phyloP scores from a whole-genome alignment of 2,888 invertebrate genomes.

The Julus scanicus region DNA sequence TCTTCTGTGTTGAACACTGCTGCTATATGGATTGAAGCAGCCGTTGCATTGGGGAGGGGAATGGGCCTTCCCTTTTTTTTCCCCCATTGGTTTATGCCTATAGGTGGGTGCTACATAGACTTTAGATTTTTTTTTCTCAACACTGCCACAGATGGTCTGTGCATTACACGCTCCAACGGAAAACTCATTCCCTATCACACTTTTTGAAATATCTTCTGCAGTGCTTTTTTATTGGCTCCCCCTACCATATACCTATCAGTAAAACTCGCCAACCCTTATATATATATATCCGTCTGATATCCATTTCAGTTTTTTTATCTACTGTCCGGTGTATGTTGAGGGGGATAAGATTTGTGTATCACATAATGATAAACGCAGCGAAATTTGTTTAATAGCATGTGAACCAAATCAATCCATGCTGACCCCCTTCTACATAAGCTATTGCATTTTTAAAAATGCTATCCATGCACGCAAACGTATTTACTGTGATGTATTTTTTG shows the following conservation, averaged over 20 bases:
- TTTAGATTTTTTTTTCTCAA: neutral
- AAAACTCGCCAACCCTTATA: neutral
- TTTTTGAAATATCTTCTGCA: slow-evolving; percentile 26
- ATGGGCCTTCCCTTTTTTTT: too few relatives aligned
- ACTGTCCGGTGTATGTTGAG: neutral
- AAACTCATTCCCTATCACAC: slow-evolving; percentile 28
- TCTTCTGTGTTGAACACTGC: neutral
- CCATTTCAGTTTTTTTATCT: slow-evolving; percentile 11
- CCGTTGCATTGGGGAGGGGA: neutral
- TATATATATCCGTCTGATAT: neutral
- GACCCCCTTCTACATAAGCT: too few relatives aligned
- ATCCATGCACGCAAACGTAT: too few relatives aligned
- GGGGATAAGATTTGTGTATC: neutral
- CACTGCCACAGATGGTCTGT: slow-evolving; percentile 16
- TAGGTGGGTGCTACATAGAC: neutral
- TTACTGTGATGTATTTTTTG: too few relatives aligned
- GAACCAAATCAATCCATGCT: neutral
- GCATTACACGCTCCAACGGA: slow-evolving; percentile 17
- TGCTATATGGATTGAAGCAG: neutral
- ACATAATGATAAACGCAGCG: neutral
- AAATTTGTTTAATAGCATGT: neutral
- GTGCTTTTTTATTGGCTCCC: slow-evolving; percentile 26
- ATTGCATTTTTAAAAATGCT: too few relatives aligned
- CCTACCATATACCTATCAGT: neutral
- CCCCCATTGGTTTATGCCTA: neutral